Percentiles rank a stretch among this genome's conserved stretches.
phyloP scores from a whole-genome alignment of 2,113 vertebrate genomes.

The Nipponia nippon region DNA sequence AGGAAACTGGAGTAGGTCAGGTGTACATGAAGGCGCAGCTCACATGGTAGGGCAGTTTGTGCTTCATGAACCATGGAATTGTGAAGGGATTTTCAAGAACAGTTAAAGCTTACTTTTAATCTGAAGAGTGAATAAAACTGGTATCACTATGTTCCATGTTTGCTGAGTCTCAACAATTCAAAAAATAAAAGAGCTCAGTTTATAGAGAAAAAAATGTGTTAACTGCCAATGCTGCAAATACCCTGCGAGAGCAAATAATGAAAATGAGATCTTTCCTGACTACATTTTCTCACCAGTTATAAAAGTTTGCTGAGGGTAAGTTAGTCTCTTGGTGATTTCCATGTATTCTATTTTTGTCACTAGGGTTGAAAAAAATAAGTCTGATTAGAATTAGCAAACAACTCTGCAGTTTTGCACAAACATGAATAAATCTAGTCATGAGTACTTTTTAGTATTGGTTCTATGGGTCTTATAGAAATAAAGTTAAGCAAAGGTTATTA shows the following conservation, averaged over 20 bases:
- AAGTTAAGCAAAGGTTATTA: background rate
- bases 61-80: background rate
- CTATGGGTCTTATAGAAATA: background rate
- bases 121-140: background rate
- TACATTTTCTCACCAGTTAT: background rate
- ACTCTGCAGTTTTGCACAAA: background rate
- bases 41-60: background rate
- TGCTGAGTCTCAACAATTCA: background rate
- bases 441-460: background rate
- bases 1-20: slow-evolving; percentile 42
- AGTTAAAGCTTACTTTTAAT: background rate
- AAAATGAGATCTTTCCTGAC: background rate
- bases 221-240: background rate
- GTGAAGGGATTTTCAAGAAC: background rate
- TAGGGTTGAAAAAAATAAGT: background rate
- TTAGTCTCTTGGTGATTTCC: background rate
- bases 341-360: background rate
- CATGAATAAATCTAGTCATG: background rate
- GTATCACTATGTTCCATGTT: background rate
- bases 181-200: background rate
- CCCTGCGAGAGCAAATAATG: background rate
- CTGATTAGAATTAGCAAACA: background rate
- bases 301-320: background rate
- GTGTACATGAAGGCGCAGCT: background rate
- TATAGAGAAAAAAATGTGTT: background rate